These are phyloP conservation scores for Callaeas wilsoni DNA, from an alignment of 2,113 vertebrate genomes.

Conservation along the genomic window DNA sequence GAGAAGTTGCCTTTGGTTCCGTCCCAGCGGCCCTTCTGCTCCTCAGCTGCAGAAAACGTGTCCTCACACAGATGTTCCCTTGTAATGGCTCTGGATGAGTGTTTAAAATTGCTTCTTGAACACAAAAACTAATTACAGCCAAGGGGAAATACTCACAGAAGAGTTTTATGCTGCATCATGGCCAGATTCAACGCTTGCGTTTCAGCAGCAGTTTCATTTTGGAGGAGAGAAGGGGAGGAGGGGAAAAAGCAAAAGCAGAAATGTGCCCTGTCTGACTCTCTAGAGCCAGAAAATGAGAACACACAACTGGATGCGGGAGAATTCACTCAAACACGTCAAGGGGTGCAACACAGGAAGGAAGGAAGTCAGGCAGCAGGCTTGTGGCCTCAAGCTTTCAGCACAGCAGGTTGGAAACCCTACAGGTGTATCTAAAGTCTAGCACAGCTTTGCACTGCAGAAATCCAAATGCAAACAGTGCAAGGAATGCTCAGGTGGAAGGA, in stretches of 20 bases:
- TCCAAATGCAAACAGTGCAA: accelerated
- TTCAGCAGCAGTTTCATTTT: neutral
- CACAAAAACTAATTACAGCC: neutral
- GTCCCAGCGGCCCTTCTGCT: neutral
- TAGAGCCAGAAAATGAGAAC: neutral
- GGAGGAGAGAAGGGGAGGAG: neutral
- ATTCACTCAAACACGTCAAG: neutral
- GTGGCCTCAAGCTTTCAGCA: neutral
- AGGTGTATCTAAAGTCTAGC: neutral
- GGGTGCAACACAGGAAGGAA: neutral
- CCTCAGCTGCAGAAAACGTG: neutral
- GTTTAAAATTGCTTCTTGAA: neutral
- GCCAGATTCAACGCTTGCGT: neutral
- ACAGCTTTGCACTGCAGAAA: neutral
- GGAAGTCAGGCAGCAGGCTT: neutral
- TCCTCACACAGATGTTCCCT: neutral
- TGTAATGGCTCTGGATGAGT: neutral
- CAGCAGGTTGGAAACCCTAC: neutral
- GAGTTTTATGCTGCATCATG: neutral
- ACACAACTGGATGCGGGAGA: neutral
- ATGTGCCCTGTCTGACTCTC: neutral
- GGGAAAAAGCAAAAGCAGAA: neutral
- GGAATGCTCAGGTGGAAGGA: accelerated
- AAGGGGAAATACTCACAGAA: neutral
- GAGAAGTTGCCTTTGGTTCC: conserved; percentile 13